These are phyloP conservation scores for Eupithecia inturbata DNA, from an alignment of 2,888 invertebrate species.

Conservation along the genomic window DNA sequence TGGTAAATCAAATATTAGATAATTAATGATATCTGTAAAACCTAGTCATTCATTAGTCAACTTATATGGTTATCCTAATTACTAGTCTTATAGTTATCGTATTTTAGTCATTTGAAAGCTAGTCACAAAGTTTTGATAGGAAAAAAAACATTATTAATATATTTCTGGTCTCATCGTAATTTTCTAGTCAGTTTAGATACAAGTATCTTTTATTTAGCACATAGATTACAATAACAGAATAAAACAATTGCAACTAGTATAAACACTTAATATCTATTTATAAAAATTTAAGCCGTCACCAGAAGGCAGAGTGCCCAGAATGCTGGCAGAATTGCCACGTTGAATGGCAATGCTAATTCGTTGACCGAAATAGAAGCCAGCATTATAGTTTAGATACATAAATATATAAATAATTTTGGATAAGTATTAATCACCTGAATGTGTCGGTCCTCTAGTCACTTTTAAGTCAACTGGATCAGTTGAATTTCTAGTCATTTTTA, in stretches of 20 bases:
- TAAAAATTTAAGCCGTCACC: too few relatives aligned
- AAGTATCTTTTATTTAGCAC: too few relatives aligned
- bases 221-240: too few relatives aligned
- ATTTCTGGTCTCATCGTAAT: not conserved
- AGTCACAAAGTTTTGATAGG: not conserved
- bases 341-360: too few relatives aligned
- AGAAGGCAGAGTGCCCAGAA: too few relatives aligned
- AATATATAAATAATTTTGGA: not conserved
- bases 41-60: not conserved
- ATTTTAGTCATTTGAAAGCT: conserved; percentile 6
- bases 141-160: not conserved
- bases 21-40: not conserved
- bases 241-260: too few relatives aligned
- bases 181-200: conserved; percentile 2
- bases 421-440: not conserved
- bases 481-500: not conserved
- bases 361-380: too few relatives aligned
- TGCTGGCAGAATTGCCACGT: too few relatives aligned
- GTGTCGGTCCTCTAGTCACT: not conserved
- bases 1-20: not conserved
- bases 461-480: not conserved
- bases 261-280: too few relatives aligned
- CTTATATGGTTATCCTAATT: not conserved
- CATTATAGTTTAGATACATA: too few relatives aligned
- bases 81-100: not conserved